These are phyloP conservation scores for Anguilla rostrata DNA, from an alignment of 2,113 vertebrate species.

Conservation along the genomic window DNA sequence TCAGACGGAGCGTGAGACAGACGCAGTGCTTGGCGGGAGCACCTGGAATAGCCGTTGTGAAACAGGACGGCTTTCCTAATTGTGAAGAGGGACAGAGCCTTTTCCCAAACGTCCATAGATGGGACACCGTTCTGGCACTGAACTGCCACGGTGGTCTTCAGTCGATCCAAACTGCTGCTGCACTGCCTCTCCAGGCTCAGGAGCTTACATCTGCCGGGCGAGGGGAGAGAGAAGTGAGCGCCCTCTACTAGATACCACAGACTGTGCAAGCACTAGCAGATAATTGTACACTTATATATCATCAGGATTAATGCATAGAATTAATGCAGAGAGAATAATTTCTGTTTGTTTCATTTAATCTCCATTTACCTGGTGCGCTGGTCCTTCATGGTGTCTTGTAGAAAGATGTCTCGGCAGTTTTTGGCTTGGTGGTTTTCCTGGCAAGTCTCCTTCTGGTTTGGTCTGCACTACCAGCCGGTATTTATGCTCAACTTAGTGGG, in stretches of 20 bases:
- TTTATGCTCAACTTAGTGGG: slow-evolving; percentile 53
- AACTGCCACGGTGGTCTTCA: slow-evolving; percentile 62
- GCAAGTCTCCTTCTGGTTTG: slow-evolving; percentile 26
- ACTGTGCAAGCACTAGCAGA: not conserved
- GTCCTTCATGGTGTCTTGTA: slow-evolving; percentile 65
- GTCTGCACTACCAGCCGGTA: slow-evolving; percentile 34
- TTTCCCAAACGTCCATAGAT: slow-evolving; percentile 67
- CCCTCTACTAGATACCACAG: not conserved
- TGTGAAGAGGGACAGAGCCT: slow-evolving; percentile 67
- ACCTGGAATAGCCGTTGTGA: slow-evolving; percentile 68
- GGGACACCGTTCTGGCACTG: slow-evolving; percentile 63
- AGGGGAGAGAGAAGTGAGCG: slow-evolving; percentile 16
- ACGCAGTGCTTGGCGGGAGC: slow-evolving; percentile 64
- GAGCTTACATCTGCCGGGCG: slow-evolving; percentile 63
- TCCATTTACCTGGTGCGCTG: slow-evolving; percentile 62
- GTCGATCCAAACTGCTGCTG: slow-evolving; percentile 61
- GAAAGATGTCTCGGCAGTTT: slow-evolving; percentile 57
- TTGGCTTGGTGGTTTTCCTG: slow-evolving; percentile 34
- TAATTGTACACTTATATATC: not conserved
- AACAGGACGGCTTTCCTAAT: slow-evolving; percentile 61
- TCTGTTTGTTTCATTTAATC: not conserved
- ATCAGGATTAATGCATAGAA: not conserved
- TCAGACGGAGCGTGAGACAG: slow-evolving; percentile 61
- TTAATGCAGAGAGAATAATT: too few relatives aligned
- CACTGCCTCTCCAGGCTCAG: slow-evolving; percentile 67